Base-by-base conservation (phyloP, 2,113 vertebrate genomes). In the Lampris megalopsis region DNA sequence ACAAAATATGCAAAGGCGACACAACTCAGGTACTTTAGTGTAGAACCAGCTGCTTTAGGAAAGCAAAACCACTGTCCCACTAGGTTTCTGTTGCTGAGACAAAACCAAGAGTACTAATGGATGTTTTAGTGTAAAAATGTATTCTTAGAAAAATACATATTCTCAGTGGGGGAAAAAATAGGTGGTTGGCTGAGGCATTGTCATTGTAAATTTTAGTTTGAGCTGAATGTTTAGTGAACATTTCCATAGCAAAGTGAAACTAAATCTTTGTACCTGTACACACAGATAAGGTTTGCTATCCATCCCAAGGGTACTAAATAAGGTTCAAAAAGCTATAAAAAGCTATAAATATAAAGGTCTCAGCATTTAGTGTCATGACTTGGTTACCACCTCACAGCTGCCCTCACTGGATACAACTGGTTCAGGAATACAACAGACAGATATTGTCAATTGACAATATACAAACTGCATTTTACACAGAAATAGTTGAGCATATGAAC, bases 71-170 rank as follows among this genome's bases (percentile, higher is more conserved):
- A 63, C 60, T 50, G 35, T 59, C 45, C 47, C 24, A 24, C 24
- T 43, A 13, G 3, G n/a, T 59, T 81, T 60, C 45, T 3, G 47
- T 11, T 54, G 11, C 24, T 0, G 68, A 75, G 24, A 79, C 66
- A 59, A 60, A 61, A 35, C 57, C 37, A 7, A 52, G 49, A 8
- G 13, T 52, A 35, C 1, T 56, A 79, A 79, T 75, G 81, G 74
- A 53, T 43, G 41, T 47, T 52, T 0, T 50, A 54, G 52, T n/a
- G 52, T 45, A 45, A 45, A 7, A 45, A 45, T 45, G 43, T 45
- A 7, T 45, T 45, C 43, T 45, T 45, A 7, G 43, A 4, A 45
- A 45, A 45, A 4, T 45, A 4, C 24, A 24, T 45, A 7, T 45
- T 45, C 43, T 45, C 43, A 45, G 43, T 45, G 4, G 24, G 24